phyloP scores from a whole-genome alignment of 2,797 vertebrate species.

The Pantherophis alleghaniensis region DNA sequence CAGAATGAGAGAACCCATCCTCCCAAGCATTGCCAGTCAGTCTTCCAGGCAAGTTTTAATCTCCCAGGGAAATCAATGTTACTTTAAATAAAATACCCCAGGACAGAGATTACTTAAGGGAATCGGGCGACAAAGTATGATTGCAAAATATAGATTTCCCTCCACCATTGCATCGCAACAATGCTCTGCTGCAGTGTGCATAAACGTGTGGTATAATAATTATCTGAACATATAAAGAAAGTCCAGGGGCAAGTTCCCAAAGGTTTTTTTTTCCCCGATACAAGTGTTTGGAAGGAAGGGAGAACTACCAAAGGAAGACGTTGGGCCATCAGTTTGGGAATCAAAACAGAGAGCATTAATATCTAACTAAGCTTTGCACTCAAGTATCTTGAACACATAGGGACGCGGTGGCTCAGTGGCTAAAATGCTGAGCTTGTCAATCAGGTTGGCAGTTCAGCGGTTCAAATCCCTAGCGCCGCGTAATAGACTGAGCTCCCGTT shows the following conservation, averaged over 20 bases:
- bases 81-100: conserved; percentile 68
- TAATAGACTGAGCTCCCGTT: no score
- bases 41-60: conserved; percentile 66
- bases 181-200: conserved; percentile 52
- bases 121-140: conserved; percentile 64
- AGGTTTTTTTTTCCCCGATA: conserved; percentile 33
- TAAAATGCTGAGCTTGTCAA: no score
- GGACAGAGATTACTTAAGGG: conserved; percentile 65
- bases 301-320: conserved; percentile 8
- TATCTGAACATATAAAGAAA: conserved; percentile 42
- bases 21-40: conserved; percentile 60
- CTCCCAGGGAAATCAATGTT: conserved; percentile 69
- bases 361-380: not conserved
- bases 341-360: not conserved
- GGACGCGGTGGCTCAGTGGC: no score
- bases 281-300: conserved; percentile 28
- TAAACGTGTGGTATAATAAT: conserved; percentile 54
- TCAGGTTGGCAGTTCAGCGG: no score
- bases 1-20: not conserved
- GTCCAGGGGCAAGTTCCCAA: conserved; percentile 32
- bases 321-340: not conserved
- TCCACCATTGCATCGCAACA: conserved; percentile 37
- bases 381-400: not conserved
- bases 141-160: conserved; percentile 69
- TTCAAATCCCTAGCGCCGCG: no score